Base-by-base conservation (phyloP, 2,797 vertebrate genomes). In the Tauraco hartlaubi region DNA sequence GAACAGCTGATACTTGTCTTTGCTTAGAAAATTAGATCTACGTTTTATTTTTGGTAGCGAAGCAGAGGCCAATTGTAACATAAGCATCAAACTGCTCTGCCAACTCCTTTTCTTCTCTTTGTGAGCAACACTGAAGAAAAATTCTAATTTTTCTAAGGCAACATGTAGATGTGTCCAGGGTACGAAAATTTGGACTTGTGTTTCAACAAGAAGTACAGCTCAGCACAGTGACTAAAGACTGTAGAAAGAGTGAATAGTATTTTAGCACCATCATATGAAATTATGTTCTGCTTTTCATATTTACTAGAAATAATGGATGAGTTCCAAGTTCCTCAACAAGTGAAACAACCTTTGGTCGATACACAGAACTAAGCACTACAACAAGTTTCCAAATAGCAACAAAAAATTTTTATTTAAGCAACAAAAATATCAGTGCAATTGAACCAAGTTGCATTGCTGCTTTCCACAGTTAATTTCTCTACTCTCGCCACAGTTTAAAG, bases 1-100 rank as follows among this genome's bases (percentile, higher is more conserved):
- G 85, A 94, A 95, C 91, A 96, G 90, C 85, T 95, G 94, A 94
- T 85, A 93, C 78, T 83, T 85, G n/a, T 76, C 92, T 91, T 91
- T 89, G 72, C 92, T 95, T 74, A 91, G 95, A 82, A 93, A 96
- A 85, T 93, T 56, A 90, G 63, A 91, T 87, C 80, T 66, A 79
- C 1, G 2, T 85, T 93, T 92, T 89, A 96, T 94, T 94, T 96
- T 86, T 92, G 67, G 68, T 93, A 91, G 68, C 55, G 95, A 94
- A 91, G 87, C 87, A 90, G 35, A 94, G 87, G 81, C 78, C 89
- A 97, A 87, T 61, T 78, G 79, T 68, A 94, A 43, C 76, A 88
- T 31, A 96, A 92, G 92, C 75, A 92, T 83, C 77, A 88, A 88
- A 78, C 12, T 52, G 66, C 44, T 91, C 71, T 85, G 78, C 91